These are phyloP conservation scores for Watsonalla binaria DNA, from an alignment of 2,888 invertebrate species.

Conservation along the genomic window DNA sequence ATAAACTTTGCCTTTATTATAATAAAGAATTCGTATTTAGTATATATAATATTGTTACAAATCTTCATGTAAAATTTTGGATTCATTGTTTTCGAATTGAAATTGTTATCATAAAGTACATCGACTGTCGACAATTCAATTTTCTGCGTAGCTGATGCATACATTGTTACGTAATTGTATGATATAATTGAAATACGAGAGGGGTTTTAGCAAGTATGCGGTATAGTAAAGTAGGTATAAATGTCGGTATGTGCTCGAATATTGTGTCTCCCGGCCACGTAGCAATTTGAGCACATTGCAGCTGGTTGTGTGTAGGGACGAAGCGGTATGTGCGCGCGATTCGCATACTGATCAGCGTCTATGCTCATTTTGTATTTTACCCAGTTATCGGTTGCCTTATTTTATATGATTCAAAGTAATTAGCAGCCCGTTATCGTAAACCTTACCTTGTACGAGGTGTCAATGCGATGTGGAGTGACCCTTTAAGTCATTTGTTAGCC, in stretches of 20 bases:
- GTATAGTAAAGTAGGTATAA: conserved; percentile 10
- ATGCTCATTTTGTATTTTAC: conserved; percentile 1
- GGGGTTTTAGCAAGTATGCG: conserved; percentile 21
- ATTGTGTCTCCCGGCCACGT: conserved; percentile 56
- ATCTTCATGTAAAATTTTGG: neutral
- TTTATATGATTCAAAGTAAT: neutral
- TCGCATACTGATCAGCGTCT: conserved; percentile 56
- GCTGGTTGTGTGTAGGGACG: conserved; percentile 45
- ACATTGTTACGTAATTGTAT: conserved; percentile 6
- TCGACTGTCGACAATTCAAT: neutral
- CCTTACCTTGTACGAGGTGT: neutral
- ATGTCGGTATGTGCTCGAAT: conserved; percentile 22
- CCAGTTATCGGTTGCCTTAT: neutral
- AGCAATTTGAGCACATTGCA: conserved; percentile 72
- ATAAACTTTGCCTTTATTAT: no score
- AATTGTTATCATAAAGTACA: conserved; percentile 38
- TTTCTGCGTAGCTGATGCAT: conserved; percentile 1
- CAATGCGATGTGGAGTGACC: no score
- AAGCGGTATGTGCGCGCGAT: conserved; percentile 42
- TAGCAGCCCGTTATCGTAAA: neutral
- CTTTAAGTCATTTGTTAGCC: no score
- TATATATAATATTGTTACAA: neutral
- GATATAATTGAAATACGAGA: conserved; percentile 19
- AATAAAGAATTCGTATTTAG: no score
- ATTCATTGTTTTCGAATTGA: conserved; percentile 36